phyloP scores from a whole-genome alignment of 2,888 invertebrate genomes.

The Luperina nickerlii region DNA sequence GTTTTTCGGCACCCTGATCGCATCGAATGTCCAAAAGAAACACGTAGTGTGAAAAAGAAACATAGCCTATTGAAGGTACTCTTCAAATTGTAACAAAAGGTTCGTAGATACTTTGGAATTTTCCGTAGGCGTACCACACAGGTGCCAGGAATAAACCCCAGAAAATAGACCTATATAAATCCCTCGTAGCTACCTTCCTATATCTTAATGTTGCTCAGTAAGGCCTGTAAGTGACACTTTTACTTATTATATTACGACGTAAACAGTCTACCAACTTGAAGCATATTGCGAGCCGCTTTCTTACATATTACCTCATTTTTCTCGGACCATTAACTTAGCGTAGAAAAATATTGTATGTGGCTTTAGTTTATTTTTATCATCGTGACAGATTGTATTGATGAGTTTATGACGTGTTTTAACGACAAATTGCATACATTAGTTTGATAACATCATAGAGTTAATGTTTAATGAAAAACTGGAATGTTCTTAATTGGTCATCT shows the following conservation, averaged over 20 bases:
- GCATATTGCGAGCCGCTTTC: slow-evolving; percentile 43
- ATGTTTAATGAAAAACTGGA: neutral
- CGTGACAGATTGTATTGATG: slow-evolving; percentile 10
- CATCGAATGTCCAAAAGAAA: neutral
- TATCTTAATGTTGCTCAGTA: slow-evolving; percentile 35
- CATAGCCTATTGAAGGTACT: neutral
- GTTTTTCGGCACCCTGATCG: neutral
- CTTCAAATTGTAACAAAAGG: slow-evolving; percentile 22
- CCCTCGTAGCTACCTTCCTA: slow-evolving; percentile 15
- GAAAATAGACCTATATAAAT: slow-evolving; percentile 39
- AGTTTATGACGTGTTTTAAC: slow-evolving; percentile 2
- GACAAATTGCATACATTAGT: no score
- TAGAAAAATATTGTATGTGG: slow-evolving; percentile 4
- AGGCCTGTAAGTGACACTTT: slow-evolving; percentile 47
- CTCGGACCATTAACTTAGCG: slow-evolving; percentile 12
- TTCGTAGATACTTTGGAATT: slow-evolving; percentile 10
- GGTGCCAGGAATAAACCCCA: slow-evolving; percentile 34
- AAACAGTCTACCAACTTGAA: slow-evolving; percentile 32
- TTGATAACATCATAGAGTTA: no score
- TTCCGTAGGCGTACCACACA: slow-evolving; percentile 11
- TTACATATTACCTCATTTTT: slow-evolving; percentile 44
- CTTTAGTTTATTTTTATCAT: neutral
- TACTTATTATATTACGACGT: slow-evolving; percentile 50
- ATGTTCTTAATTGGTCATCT: neutral
- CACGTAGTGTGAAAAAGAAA: neutral